phyloP scores from a whole-genome alignment of 2,113 vertebrate genomes.

The Callithrix jacchus region DNA sequence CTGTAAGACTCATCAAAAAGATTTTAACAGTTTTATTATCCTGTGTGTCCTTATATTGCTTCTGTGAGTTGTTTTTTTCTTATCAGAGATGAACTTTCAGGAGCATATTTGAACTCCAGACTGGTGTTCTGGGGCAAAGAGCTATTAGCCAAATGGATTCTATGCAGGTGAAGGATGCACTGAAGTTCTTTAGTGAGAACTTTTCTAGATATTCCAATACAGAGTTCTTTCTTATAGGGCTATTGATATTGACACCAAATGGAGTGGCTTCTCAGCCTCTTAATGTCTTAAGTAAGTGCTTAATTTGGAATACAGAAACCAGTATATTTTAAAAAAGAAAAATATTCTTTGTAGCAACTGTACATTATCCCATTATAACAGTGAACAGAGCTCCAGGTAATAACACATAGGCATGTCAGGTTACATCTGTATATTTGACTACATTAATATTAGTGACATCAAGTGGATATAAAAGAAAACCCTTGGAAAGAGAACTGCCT shows the following conservation, averaged over 20 bases:
- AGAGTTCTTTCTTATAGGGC: conserved; percentile 65
- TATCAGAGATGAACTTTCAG: conserved; percentile 48
- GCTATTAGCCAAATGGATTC: conserved; percentile 66
- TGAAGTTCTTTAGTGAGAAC: conserved; percentile 33
- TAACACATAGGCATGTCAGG: conserved; percentile 33
- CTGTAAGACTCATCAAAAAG: not conserved
- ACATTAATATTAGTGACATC: conserved; percentile 43
- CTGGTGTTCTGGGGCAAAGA: conserved; percentile 44
- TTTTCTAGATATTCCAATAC: conserved; percentile 25
- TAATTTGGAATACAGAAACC: conserved; percentile 69
- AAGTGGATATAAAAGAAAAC: conserved; percentile 47
- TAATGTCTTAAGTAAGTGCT: conserved; percentile 69
- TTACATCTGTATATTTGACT: conserved; percentile 49
- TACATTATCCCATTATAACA: conserved; percentile 51
- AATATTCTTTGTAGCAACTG: conserved; percentile 65
- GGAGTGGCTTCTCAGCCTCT: conserved; percentile 60
- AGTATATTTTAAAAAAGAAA: conserved; percentile 62
- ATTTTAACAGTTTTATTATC: conserved; percentile 40
- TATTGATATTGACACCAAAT: conserved; percentile 63
- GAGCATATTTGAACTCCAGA: conserved; percentile 50
- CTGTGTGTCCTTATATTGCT: not conserved
- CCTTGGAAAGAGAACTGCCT: conserved; percentile 67
- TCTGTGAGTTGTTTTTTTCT: conserved; percentile 10
- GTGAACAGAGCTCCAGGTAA: not conserved
- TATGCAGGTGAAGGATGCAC: conserved; percentile 41